These are phyloP conservation scores for Pseudorhiza aurosa DNA, from an alignment of 30 jellyfish, hydroid and myxozoan genomes.

Conservation along the genomic window DNA sequence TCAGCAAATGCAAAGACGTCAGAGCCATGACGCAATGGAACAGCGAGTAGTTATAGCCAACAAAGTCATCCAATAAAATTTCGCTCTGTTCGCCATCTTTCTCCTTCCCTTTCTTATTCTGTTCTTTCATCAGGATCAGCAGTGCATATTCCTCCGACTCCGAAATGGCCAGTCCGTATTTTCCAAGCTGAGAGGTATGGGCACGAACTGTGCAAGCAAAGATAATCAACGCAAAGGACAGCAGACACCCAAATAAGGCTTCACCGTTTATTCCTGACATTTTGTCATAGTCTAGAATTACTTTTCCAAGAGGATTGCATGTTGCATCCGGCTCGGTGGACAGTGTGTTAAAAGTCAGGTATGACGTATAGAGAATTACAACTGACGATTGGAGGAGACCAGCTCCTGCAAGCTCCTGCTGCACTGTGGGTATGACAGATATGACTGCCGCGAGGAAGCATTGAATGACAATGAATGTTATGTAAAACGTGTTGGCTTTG, in stretches of 20 bases:
- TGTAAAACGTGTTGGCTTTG: conserved; percentile 87
- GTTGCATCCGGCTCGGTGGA: conserved; percentile 97
- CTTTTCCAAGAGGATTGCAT: conserved; percentile 96
- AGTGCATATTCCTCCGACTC: conserved; percentile 95
- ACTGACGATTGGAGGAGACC: conserved; percentile 96
- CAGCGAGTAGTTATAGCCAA: conserved; percentile 92
- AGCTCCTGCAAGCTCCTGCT: conserved; percentile 96
- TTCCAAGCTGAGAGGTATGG: conserved; percentile 92
- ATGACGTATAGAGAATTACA: conserved; percentile 85
- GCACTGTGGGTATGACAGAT: conserved; percentile 96
- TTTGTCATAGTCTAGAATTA: conserved; percentile 90
- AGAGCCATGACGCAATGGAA: conserved; percentile 87
- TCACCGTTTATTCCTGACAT: conserved; percentile 91
- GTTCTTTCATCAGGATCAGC: conserved; percentile 53
- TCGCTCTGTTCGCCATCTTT: conserved; percentile 49
- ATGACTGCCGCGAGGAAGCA: conserved; percentile 88
- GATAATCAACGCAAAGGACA: conserved; percentile 74
- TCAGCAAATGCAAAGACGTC: conserved; percentile 77
- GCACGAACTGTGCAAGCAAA: conserved; percentile 99
- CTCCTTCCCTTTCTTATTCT: conserved; percentile 28
- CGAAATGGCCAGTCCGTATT: conserved; percentile 96
- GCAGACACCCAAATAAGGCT: conserved; percentile 92
- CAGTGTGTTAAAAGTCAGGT: conserved; percentile 92
- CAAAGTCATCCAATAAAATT: conserved; percentile 75
- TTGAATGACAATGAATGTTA: conserved; percentile 88